Percentiles rank a stretch among this genome's conserved stretches.
phyloP scores from a whole-genome alignment of 2,797 vertebrate species.

The Tangara arthus region DNA sequence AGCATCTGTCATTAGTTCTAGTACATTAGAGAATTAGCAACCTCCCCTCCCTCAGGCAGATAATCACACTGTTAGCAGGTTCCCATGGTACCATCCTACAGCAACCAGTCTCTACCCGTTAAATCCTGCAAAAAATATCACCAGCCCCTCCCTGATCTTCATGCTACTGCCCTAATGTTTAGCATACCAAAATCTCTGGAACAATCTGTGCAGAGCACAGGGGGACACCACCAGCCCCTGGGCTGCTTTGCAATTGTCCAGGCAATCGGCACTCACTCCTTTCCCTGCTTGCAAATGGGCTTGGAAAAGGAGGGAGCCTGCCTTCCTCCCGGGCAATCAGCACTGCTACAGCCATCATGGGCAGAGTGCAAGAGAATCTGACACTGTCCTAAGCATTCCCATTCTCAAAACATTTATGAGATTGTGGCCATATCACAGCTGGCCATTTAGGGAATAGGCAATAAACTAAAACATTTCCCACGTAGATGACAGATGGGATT shows the following conservation, averaged over 20 bases:
- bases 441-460: background rate
- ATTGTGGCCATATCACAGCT: background rate
- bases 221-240: background rate
- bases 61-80: background rate
- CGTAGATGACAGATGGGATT: background rate
- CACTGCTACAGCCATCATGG: background rate
- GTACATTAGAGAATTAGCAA: background rate
- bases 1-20: background rate
- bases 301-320: background rate
- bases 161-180: background rate
- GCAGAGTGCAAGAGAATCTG: background rate
- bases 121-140: background rate
- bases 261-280: background rate
- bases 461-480: background rate
- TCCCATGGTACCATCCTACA: background rate
- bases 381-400: background rate
- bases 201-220: background rate
- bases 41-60: background rate
- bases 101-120: background rate
- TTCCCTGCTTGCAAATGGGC: fast-evolving
- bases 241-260: background rate
- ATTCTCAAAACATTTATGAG: background rate
- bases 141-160: background rate
- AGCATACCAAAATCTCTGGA: background rate
- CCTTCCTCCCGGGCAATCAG: background rate